Base-by-base conservation (phyloP, 92 coral and sea anemone genomes). In the Epizoanthus fatuus region DNA sequence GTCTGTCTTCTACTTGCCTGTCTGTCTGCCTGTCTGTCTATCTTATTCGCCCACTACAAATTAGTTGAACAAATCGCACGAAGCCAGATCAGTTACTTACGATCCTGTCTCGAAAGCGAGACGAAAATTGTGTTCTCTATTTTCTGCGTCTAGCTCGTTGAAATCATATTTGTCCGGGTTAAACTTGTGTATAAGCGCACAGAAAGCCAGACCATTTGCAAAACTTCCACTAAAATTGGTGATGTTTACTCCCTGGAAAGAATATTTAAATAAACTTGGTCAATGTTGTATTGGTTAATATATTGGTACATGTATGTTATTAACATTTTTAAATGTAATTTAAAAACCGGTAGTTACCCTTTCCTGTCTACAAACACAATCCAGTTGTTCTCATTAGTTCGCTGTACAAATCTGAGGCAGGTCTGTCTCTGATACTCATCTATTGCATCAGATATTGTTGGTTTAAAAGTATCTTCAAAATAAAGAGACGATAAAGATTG, bases 191-290 rank as follows among this genome's bases (percentile, higher is more conserved):
- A 97, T 93, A 63, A 97, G 90, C 22, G 99, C 99, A 15, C 98
- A 95, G 92, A 97, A 95, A 3, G 98, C 99, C 55, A 97, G 77
- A 5, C 99, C 99, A 64, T 87, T 91, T 5, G 98, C 90, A 58
- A 95, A 97, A 69, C 97, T 93, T n/a, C 98, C 99, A 67, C 99
- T 97, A 83, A 97, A 97, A 75, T 97, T 97, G 10, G 98, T 97
- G 52, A 97, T 97, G 84, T 93, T 95, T 65, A 97, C 99, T 19
- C 96, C 94, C 99, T 96, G 91, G 3, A 76, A 84, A 14, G 76
- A 38, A 71, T 32, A 51, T 49, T 49, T 8, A 6, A 54, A 17
- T 51, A 65, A 49, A 15, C 16, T 19, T 62, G 38, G 49, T 60
- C 17, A 54, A 12, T 7, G 19, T 40, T 63, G 14, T 7, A 81